A percentile compares a stretch with the other conserved stretches of the same genome.
phyloP scores from a whole-genome alignment of 2,113 vertebrate species.

The Urocynchramus pylzowi region DNA sequence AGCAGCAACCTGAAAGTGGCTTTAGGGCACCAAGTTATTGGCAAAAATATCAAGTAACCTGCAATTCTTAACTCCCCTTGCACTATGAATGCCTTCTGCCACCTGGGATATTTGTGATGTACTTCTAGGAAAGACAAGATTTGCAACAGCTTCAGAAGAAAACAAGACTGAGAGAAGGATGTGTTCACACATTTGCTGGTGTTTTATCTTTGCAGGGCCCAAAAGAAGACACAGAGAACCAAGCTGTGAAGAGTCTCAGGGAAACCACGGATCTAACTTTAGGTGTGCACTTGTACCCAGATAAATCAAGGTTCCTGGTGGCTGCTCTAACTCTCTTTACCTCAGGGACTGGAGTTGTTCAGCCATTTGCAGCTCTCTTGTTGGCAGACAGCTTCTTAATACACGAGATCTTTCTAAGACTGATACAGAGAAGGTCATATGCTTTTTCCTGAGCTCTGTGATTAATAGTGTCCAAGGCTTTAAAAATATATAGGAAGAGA shows the following conservation, averaged over 20 bases:
- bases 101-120: background rate
- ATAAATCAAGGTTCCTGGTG: background rate
- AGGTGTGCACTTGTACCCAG: background rate
- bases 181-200: background rate
- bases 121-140: background rate
- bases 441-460: slow-evolving; percentile 51
- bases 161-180: background rate
- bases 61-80: background rate
- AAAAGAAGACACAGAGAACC: background rate
- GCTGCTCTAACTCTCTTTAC: background rate
- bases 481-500: slow-evolving; percentile 29
- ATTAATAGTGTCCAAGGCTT: slow-evolving; percentile 57
- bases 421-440: slow-evolving; percentile 56
- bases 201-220: background rate
- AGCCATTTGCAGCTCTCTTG: background rate
- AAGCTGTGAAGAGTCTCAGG: background rate
- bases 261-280: background rate
- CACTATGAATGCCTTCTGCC: background rate
- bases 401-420: background rate
- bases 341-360: background rate
- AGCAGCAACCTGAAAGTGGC: background rate
- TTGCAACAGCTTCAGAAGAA: background rate
- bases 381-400: background rate
- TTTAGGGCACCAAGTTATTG: background rate
- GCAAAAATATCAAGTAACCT: background rate